Evolutionary conservation across 2,888 invertebrate species (phyloP), one percentile per base, ranked within the genome.

Genomic region (Caenorhabditis sinica): DNA sequence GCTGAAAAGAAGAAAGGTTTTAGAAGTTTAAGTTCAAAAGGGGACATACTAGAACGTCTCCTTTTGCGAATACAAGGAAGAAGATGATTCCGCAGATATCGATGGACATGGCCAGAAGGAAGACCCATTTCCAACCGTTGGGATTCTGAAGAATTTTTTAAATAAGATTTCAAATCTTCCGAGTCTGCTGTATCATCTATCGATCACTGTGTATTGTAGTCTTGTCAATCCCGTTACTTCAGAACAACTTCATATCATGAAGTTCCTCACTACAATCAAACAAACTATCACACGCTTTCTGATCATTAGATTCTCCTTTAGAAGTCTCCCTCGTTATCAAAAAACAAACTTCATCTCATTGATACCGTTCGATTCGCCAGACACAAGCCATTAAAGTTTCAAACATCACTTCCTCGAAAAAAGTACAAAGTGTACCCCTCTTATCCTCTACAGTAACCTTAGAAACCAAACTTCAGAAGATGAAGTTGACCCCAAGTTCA

Each of bases 11-110:
- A 4, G 17, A n/a, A 61, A 36, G 1, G n/a, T 36, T 20, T 20
- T 49, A 20, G 49, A 49, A 49, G 8, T 49, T 49, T 45, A 0
- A 1, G 0, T 45, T 15, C 5, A 5, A 45, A 17, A 3, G 15
- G 23, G 43, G 23, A 43, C 43, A n/a, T 51, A 85, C 88, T 93
- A 98, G 98, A 86, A 98, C 94, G 92, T 98, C 98, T 1, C 98
- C 98, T 0, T 97, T 97, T 13, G 98, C 98, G 93, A 98, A 98
- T 66, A 97, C 95, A 1, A 95, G 97, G 93, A 98, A 99, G 93
- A 99, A 98, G 49, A 96, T 95, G 75, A 98, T 97, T 1, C 98
- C 98, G 73, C 96, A 94, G 92, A 97, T 96, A 93, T 99, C 98
- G 63, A 99, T 96, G 73, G 96, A 95, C 1, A 97, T 97, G 5